phyloP scores from a whole-genome alignment of 2,888 invertebrate genomes.

The Melinopterus prodromus region DNA sequence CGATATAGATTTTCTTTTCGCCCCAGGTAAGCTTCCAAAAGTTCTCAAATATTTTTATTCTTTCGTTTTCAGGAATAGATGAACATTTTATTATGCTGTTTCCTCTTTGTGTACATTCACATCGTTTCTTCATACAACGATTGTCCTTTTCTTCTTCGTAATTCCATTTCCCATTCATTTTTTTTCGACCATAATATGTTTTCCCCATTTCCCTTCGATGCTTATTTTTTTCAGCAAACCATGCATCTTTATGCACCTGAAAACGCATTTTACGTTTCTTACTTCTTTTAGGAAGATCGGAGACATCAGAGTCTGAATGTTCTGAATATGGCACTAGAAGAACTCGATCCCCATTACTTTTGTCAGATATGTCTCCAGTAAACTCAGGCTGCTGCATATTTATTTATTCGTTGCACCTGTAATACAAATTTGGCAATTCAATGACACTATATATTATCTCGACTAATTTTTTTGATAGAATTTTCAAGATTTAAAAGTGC shows the following conservation, averaged over 20 bases:
- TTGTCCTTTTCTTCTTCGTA: too few species aligned
- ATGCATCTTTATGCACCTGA: conserved; percentile 19
- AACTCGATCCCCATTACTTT: too few species aligned
- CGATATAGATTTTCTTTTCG: conserved; percentile 22
- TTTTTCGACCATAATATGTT: conserved; percentile 18
- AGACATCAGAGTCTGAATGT: conserved; percentile 27
- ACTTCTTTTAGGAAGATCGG: conserved; percentile 21
- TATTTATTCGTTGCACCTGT: too few species aligned
- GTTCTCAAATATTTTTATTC: conserved; percentile 18
- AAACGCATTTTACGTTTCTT: conserved; percentile 21
- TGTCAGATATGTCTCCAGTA: conserved; percentile 8
- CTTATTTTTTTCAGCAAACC: conserved; percentile 27
- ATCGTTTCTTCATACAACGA: too few species aligned
- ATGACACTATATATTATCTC: too few species aligned
- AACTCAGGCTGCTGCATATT: conserved; percentile 19
- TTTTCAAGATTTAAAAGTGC: too few species aligned
- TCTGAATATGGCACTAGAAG: conserved; percentile 22
- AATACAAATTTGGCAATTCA: too few species aligned
- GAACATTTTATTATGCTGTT: conserved; percentile 21
- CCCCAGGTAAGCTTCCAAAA: conserved; percentile 27
- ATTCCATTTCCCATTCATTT: too few species aligned
- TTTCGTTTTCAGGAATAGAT: conserved; percentile 24
- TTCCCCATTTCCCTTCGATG: conserved; percentile 20
- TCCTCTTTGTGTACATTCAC: too few species aligned
- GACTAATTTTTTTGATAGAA: too few species aligned